These are phyloP conservation scores for Hylaeus volcanicus DNA, from an alignment of 1,140 invertebrate genomes.

Conservation along the genomic window DNA sequence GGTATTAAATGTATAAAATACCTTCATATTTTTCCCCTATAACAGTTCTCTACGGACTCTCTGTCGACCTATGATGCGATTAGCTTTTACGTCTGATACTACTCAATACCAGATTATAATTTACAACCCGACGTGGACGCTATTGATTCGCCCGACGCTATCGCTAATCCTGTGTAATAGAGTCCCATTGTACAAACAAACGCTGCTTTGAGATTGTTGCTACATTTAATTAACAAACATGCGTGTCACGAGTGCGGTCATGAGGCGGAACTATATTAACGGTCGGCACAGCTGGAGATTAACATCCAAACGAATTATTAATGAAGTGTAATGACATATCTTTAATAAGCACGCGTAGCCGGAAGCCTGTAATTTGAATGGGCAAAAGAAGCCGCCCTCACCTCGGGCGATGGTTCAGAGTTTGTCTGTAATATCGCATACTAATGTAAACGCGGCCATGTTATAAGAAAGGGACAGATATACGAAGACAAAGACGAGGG, in stretches of 20 bases:
- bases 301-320: slow-evolving; percentile 30
- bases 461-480: slow-evolving; percentile 29
- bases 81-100: no score
- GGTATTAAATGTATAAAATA: no score
- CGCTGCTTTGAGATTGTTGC: not conserved
- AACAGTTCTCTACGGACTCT: no score
- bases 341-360: slow-evolving; percentile 54
- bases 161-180: no score
- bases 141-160: no score
- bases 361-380: slow-evolving; percentile 59
- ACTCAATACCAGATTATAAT: no score
- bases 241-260: not conserved
- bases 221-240: not conserved
- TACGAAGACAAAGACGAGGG: not conserved
- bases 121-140: no score
- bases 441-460: slow-evolving; percentile 31
- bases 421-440: slow-evolving; percentile 37
- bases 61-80: no score
- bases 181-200: no score
- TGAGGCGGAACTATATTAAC: slow-evolving; percentile 4
- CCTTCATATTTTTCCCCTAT: no score
- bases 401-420: slow-evolving; percentile 39
- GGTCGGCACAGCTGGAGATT: not conserved
- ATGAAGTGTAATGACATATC: slow-evolving; percentile 55
- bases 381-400: slow-evolving; percentile 45